A percentile compares a stretch with the other conserved stretches of the same genome.
These are phyloP conservation scores for rat (Rattus norvegicus) DNA, from an alignment of 2,113 vertebrate genomes.

Conservation along the genomic window GRCr8 NC_086020.1:108883501-108884000, in stretches of 20 bases:
- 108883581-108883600: not conserved
- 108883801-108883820: not conserved
- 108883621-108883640: not conserved
- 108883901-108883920: constrained; percentile 49
- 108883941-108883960: constrained; percentile 51
- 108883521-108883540: not conserved
- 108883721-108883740: not conserved
- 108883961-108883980: constrained; percentile 43
- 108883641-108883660: not conserved
- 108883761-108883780: not conserved
- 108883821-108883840: not conserved
- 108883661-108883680: not conserved
- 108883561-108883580: not conserved
- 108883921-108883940: constrained; percentile 51
- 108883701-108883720: not conserved
- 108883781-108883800: not conserved
- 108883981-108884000: not conserved
- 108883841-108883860: not conserved
- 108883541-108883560: not conserved
- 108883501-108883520: not conserved
- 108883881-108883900: not conserved
- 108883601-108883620: not conserved
- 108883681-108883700: not conserved
- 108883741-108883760: not conserved
- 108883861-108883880: constrained; percentile 44